Evolutionary conservation across 2,113 vertebrate species (phyloP).

Genomic region (Argyrosomus japonicus): DNA sequence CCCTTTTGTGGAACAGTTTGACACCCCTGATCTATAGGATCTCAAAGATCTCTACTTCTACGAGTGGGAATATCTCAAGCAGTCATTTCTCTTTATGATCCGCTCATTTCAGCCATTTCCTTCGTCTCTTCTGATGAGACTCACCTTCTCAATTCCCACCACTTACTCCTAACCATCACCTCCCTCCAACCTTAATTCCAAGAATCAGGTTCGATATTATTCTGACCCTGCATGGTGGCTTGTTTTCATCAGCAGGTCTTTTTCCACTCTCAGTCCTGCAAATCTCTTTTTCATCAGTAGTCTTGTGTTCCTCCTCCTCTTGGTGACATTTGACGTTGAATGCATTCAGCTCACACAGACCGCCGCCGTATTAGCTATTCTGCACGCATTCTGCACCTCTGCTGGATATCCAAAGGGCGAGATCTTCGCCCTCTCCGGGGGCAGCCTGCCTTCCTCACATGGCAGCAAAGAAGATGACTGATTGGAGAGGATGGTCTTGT

Average conservation of each 20-base stretch:
- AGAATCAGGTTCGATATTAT: neutral
- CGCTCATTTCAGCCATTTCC: neutral
- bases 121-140: neutral
- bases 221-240: neutral
- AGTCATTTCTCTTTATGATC: neutral
- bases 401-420: constrained; percentile 41
- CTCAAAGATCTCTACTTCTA: neutral
- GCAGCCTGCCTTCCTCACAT: neutral
- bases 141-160: constrained; percentile 4
- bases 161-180: neutral
- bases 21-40: too few species aligned
- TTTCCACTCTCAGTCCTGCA: neutral
- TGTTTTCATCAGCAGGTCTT: constrained; percentile 1
- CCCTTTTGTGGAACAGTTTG: too few species aligned
- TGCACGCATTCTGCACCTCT: constrained; percentile 23
- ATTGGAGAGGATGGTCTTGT: neutral
- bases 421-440: constrained; percentile 36
- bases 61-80: neutral
- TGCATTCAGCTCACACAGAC: constrained; percentile 43
- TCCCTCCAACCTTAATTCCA: neutral
- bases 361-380: constrained; percentile 47
- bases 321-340: constrained; percentile 42
- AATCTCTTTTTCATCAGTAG: neutral
- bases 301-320: constrained; percentile 2
- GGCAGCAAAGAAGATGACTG: neutral